Base-by-base conservation (phyloP, 2,797 vertebrate species). In the Dermochelys coriacea region DNA sequence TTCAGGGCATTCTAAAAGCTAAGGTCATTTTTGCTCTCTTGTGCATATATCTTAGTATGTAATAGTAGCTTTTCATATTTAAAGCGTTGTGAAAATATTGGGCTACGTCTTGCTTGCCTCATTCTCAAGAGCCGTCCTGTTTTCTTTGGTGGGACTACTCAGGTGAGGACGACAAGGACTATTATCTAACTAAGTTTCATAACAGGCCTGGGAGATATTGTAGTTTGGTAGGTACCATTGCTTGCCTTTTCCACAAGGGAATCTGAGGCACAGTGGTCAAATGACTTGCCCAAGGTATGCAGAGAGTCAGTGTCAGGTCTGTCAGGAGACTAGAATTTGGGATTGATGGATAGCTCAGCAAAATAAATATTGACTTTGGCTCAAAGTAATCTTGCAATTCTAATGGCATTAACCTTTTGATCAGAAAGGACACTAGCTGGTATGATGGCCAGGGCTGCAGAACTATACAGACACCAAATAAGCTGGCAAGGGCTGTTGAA, bases 241-340 rank as follows among this genome's bases (percentile, higher is more conserved):
- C 49, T 84, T 85, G 0, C 52, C 61, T 83, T 91, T 92, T 85
- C 41, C 84, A 47, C 47, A 86, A 92, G 64, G 31, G 50, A 84
- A 71, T 54, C 57, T 87, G 80, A 93, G 74, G 74, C 57, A 84
- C 74, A 87, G 59, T 41, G 93, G 34, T 16, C 9, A 25, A 85
- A 29, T 74, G 88, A 93, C 50, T 93, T 47, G 71, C 71, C 41
- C 23, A 27, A 15, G 2, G 19, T 80, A 31, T 84, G 61, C 0
- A 0, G 52, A 0, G 0, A 25, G 41, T 87, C 85, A 49, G 41
- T 86, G 77, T 59, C 14, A 8, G 6, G 59, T 41, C 37, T 93
- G 89, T 82, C 12, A 31, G 0, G 0, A 41, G 80, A 86, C 71
- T 5, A 57, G 79, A 52, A 47, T 0, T 0, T 1, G n/a, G 84